Percentiles rank a stretch among this genome's conserved stretches.
Evolutionary conservation across 2,797 vertebrate genomes (phyloP).

Genomic region (Brachyalestes nurse): DNA sequence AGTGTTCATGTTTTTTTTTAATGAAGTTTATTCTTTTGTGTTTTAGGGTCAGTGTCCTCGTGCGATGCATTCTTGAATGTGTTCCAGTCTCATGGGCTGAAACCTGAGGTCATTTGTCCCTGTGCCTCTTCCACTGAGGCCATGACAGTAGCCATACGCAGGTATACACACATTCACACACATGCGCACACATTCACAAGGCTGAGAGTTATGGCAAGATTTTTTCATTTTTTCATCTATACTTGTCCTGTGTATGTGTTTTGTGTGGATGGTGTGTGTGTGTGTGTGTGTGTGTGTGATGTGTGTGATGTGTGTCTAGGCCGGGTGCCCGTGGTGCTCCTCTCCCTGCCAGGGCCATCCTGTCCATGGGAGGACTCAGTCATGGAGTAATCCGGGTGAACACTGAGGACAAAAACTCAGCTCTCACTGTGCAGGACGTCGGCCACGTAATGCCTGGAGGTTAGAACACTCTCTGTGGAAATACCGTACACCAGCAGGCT

Average conservation of each 20-base stretch:
- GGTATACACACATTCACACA: constrained; percentile 73
- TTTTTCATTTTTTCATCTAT: too few relatives aligned
- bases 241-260: too few relatives aligned
- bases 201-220: too few relatives aligned
- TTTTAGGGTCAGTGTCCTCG: constrained; percentile 94
- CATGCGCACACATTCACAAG: too few relatives aligned
- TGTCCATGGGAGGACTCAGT: constrained; percentile 95
- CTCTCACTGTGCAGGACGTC: constrained; percentile 97
- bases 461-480: neutral
- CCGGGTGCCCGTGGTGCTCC: constrained; percentile 91
- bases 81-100: constrained; percentile 94
- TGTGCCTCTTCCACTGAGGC: constrained; percentile 96
- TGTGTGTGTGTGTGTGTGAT: too few relatives aligned
- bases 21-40: neutral
- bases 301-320: constrained; percentile 73
- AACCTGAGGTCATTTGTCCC: constrained; percentile 95
- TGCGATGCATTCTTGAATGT: constrained; percentile 97
- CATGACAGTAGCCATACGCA: constrained; percentile 96
- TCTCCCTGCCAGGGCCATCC: constrained; percentile 92
- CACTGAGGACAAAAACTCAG: constrained; percentile 97
- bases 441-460: constrained; percentile 98
- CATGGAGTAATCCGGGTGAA: constrained; percentile 95
- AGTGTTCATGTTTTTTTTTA: too few relatives aligned
- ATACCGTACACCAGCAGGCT: too few relatives aligned
- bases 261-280: too few relatives aligned